These are phyloP conservation scores for Nineta flava DNA, from an alignment of 2,888 invertebrate genomes.

Conservation along the genomic window DNA sequence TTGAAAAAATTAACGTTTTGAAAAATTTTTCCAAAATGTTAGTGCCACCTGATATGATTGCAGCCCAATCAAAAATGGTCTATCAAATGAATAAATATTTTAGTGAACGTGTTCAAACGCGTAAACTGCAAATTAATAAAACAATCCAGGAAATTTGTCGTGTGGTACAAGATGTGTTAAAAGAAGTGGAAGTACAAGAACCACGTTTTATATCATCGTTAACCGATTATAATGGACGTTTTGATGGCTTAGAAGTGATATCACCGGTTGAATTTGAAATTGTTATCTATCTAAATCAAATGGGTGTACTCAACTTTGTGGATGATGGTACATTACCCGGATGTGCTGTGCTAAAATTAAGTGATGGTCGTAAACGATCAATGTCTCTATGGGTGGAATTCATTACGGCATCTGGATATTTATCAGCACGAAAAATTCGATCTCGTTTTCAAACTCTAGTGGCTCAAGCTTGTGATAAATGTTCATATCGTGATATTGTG, in stretches of 20 bases:
- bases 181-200: slow-evolving; percentile 90
- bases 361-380: slow-evolving; percentile 87
- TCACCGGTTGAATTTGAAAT: slow-evolving; percentile 91
- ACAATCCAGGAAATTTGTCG: slow-evolving; percentile 80
- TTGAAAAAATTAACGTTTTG: neutral
- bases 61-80: slow-evolving; percentile 85
- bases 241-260: slow-evolving; percentile 84
- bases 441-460: slow-evolving; percentile 83
- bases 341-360: slow-evolving; percentile 86
- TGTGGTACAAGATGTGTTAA: slow-evolving; percentile 85
- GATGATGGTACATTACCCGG: slow-evolving; percentile 88
- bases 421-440: slow-evolving; percentile 85
- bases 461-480: slow-evolving; percentile 83
- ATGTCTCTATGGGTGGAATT: slow-evolving; percentile 98
- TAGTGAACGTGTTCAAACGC: slow-evolving; percentile 74
- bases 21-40: slow-evolving; percentile 42
- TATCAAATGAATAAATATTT: slow-evolving; percentile 92
- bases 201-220: slow-evolving; percentile 85
- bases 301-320: slow-evolving; percentile 95
- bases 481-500: slow-evolving; percentile 79
- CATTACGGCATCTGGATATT: slow-evolving; percentile 88
- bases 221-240: slow-evolving; percentile 76
- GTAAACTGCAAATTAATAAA: slow-evolving; percentile 74
- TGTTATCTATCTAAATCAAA: slow-evolving; percentile 87
- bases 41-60: slow-evolving; percentile 86